phyloP scores from a whole-genome alignment of 2,113 vertebrate species.

The Ameiurus melas region DNA sequence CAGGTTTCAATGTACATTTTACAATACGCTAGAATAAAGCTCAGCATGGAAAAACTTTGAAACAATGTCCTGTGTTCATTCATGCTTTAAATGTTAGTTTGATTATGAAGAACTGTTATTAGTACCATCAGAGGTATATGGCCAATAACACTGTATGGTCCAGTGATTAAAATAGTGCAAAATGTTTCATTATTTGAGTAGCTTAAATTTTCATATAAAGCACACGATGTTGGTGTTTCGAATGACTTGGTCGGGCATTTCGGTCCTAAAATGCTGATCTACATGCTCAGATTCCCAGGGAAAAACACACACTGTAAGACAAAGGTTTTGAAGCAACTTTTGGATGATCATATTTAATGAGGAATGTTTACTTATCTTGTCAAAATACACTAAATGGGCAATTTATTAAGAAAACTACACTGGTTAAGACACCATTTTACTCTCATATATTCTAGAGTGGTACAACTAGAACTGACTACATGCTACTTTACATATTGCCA shows the following conservation, averaged over 20 bases:
- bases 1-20: background rate
- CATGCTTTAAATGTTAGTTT: background rate
- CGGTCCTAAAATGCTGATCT: background rate
- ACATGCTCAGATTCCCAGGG: background rate
- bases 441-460: background rate
- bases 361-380: background rate
- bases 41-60: background rate
- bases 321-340: background rate
- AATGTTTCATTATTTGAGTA: background rate
- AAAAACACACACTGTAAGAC: background rate
- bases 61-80: background rate
- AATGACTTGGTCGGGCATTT: background rate
- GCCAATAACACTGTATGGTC: background rate
- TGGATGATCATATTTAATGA: background rate
- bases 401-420: too few species aligned
- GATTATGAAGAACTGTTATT: background rate
- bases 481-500: background rate
- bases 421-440: too few species aligned
- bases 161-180: background rate
- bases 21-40: constrained; percentile 15
- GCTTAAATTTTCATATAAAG: background rate
- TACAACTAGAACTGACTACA: background rate
- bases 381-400: background rate
- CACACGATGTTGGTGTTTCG: background rate
- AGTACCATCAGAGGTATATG: background rate